A percentile compares a stretch with the other conserved stretches of the same genome.
These are phyloP conservation scores for Cylindroiulus punctatus DNA, from an alignment of 2,888 invertebrate genomes.

Conservation along the genomic window DNA sequence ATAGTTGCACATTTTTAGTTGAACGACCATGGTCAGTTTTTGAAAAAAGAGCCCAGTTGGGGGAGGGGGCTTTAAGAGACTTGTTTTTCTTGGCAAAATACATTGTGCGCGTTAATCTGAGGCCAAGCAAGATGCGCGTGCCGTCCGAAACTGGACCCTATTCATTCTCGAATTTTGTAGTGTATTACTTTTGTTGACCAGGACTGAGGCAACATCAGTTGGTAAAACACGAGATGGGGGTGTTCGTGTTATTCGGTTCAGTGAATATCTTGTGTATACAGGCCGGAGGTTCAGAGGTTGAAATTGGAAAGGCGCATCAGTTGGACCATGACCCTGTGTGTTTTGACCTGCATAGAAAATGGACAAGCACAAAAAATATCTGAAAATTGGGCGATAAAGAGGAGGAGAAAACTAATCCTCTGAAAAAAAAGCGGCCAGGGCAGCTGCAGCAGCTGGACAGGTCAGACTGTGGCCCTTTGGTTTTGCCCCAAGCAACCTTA, in stretches of 20 bases:
- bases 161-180: background rate
- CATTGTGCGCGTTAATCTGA: background rate
- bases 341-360: slow-evolving; percentile 6
- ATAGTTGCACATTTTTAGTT: slow-evolving; percentile 21
- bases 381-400: slow-evolving; percentile 28
- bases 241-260: slow-evolving; percentile 44
- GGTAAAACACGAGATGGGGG: slow-evolving; percentile 8
- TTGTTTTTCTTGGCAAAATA: slow-evolving; percentile 28
- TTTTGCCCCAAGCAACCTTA: slow-evolving; percentile 47
- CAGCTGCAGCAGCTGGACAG: slow-evolving; percentile 52
- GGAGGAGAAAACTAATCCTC: slow-evolving; percentile 40
- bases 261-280: slow-evolving; percentile 43
- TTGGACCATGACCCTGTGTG: slow-evolving; percentile 14
- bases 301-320: slow-evolving; percentile 34
- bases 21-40: slow-evolving; percentile 29
- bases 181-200: slow-evolving; percentile 4
- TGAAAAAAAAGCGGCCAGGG: slow-evolving; percentile 37
- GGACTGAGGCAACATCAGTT: background rate
- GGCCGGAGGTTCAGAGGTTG: slow-evolving; percentile 23
- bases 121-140: slow-evolving; percentile 21
- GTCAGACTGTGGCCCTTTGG: slow-evolving; percentile 46
- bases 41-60: background rate
- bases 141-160: background rate
- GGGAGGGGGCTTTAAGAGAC: slow-evolving; percentile 12
- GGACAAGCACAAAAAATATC: slow-evolving; percentile 1